Evolutionary conservation across 2,797 vertebrate species (phyloP).

Genomic region (Steatocranus sp.): DNA sequence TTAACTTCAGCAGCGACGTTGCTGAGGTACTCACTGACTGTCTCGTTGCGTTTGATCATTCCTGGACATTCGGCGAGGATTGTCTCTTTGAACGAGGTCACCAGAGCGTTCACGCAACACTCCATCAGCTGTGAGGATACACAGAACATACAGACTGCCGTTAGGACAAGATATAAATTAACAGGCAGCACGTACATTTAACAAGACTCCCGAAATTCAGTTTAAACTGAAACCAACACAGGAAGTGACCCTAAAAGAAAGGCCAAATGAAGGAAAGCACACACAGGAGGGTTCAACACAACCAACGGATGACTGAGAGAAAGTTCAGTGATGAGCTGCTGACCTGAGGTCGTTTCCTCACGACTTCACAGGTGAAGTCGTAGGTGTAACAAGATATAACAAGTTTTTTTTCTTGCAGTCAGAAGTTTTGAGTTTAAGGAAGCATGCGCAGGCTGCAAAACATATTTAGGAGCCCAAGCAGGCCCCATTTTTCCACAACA

Average conservation of each 20-base stretch:
- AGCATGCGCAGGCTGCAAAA: background rate
- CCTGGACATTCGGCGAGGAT: constrained; percentile 96
- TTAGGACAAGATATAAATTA: background rate
- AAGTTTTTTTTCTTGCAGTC: background rate
- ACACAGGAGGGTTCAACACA: fast-evolving
- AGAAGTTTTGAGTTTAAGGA: background rate
- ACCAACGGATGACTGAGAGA: background rate
- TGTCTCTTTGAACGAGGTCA: constrained; percentile 97
- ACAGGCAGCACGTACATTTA: background rate
- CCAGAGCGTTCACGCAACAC: constrained; percentile 96
- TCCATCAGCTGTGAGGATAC: constrained; percentile 87
- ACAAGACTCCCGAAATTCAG: background rate
- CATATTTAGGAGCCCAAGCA: background rate
- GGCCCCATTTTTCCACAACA: background rate
- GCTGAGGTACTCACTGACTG: constrained; percentile 87
- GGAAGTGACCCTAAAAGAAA: background rate
- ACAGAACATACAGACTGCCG: background rate
- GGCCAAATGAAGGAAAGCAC: background rate
- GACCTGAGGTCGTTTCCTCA: background rate
- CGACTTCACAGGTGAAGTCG: background rate
- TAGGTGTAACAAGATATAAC: background rate
- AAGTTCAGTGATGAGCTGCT: background rate
- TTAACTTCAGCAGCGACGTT: background rate
- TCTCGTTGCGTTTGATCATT: constrained; percentile 98
- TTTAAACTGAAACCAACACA: background rate